These are phyloP conservation scores for Montipora capricornis DNA, from an alignment of 64 coral and sea anemone genomes.

Conservation along the genomic window DNA sequence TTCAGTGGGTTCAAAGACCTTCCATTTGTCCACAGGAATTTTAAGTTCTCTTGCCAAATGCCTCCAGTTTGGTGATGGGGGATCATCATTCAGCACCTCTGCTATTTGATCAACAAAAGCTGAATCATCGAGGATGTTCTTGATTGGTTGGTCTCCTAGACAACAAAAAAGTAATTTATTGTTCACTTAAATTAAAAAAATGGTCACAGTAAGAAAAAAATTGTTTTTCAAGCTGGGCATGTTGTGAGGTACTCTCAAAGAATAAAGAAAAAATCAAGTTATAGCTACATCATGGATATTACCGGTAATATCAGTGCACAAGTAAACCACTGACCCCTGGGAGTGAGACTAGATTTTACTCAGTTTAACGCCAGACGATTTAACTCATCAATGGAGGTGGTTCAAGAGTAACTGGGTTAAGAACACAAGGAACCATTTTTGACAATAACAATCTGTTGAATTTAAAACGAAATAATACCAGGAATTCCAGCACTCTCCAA, in stretches of 20 bases:
- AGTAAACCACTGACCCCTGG: too few species aligned
- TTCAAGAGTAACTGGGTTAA: too few species aligned
- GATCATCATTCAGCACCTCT: conserved; percentile 81
- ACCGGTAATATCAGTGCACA: too few species aligned
- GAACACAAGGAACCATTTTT: too few species aligned
- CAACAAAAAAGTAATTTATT: background rate
- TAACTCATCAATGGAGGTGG: too few species aligned
- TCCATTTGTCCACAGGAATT: conserved; percentile 79
- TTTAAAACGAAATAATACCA: conserved; percentile 28
- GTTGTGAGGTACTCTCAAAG: too few species aligned
- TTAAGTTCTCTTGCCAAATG: conserved; percentile 77
- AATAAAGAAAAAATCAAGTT: background rate
- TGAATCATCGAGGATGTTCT: conserved; percentile 82
- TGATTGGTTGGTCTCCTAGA: conserved; percentile 78
- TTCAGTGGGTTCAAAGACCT: conserved; percentile 70
- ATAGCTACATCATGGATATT: too few species aligned
- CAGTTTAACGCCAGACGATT: too few species aligned
- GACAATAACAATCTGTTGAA: too few species aligned
- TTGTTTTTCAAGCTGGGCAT: background rate
- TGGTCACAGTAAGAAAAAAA: background rate
- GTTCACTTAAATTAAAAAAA: background rate
- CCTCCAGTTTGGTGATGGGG: conserved; percentile 50
- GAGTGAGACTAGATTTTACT: too few species aligned
- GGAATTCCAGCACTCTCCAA: conserved; percentile 81
- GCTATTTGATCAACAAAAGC: conserved; percentile 75